Evolutionary conservation across 2,113 vertebrate genomes (phyloP).

Genomic region (Pogona vitticeps): DNA sequence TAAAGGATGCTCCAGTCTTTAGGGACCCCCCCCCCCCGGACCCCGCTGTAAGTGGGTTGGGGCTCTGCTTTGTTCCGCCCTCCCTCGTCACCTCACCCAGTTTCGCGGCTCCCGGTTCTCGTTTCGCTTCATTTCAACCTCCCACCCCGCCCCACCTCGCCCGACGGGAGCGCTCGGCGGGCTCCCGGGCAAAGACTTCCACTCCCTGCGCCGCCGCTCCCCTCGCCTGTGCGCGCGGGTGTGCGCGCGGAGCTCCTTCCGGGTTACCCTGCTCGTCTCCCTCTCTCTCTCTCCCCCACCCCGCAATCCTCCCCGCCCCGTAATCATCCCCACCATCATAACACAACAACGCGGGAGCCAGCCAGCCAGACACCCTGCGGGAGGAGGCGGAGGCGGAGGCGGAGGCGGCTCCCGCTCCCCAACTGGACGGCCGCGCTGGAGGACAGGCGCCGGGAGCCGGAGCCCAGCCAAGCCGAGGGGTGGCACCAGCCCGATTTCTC

Average conservation of each 20-base stretch:
- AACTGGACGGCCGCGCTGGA: neutral
- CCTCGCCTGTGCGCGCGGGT: too few species aligned
- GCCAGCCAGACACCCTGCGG: neutral
- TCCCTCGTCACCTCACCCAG: too few species aligned
- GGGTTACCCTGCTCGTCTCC: too few species aligned
- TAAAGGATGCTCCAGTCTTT: conserved; percentile 19
- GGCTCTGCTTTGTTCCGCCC: neutral
- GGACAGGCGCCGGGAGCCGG: conserved; percentile 58
- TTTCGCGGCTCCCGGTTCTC: too few species aligned
- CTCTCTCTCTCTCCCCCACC: neutral
- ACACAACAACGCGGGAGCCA: conserved; percentile 2
- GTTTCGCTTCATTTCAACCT: too few species aligned
- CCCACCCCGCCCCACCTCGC: too few species aligned
- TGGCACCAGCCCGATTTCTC: conserved; percentile 14
- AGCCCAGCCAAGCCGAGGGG: conserved; percentile 29
- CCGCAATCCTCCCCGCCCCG: neutral
- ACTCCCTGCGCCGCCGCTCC: too few species aligned
- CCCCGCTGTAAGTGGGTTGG: neutral
- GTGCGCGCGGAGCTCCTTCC: neutral
- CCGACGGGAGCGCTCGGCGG: too few species aligned
- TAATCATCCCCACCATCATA: neutral
- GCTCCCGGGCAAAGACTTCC: too few species aligned
- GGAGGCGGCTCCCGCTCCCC: neutral
- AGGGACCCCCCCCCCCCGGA: too few species aligned
- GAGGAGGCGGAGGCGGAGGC: conserved; percentile 15